These are phyloP conservation scores for Synanthedon formicaeformis DNA, from an alignment of 2,888 invertebrate species.

Conservation along the genomic window DNA sequence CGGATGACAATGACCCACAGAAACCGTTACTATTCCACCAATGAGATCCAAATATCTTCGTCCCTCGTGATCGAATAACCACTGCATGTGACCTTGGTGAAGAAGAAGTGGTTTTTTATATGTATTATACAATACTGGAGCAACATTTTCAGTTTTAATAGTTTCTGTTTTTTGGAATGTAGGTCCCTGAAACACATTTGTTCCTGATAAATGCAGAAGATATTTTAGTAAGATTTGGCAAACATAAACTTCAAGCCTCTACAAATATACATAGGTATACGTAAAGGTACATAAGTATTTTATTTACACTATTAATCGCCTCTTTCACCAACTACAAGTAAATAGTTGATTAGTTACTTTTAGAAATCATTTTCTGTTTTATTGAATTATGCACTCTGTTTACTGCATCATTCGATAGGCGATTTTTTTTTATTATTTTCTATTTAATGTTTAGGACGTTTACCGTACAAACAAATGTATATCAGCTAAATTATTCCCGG, in stretches of 20 bases:
- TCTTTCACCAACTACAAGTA: no score
- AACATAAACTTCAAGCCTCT: neutral
- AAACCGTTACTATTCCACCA: slow-evolving; percentile 96
- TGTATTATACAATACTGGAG: slow-evolving; percentile 77
- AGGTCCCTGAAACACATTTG: slow-evolving; percentile 63
- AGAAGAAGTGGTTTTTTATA: slow-evolving; percentile 88
- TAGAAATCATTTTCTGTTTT: no score
- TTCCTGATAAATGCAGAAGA: neutral
- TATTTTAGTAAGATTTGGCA: neutral
- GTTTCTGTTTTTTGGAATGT: slow-evolving; percentile 69
- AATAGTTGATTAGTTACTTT: no score
- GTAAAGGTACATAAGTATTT: no score
- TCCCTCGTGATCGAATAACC: slow-evolving; percentile 89
- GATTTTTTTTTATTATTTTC: no score
- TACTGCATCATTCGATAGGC: no score
- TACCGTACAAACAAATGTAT: no score
- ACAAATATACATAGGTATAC: no score
- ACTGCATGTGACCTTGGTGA: slow-evolving; percentile 91
- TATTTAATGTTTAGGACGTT: no score
- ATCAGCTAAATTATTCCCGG: no score
- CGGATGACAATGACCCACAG: slow-evolving; percentile 98
- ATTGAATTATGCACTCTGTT: no score
- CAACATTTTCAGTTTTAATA: slow-evolving; percentile 74
- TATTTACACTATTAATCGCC: no score
- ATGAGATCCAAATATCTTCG: slow-evolving; percentile 93